Base-by-base conservation (phyloP, 2,113 vertebrate genomes). In the Copsychus sechellarum region DNA sequence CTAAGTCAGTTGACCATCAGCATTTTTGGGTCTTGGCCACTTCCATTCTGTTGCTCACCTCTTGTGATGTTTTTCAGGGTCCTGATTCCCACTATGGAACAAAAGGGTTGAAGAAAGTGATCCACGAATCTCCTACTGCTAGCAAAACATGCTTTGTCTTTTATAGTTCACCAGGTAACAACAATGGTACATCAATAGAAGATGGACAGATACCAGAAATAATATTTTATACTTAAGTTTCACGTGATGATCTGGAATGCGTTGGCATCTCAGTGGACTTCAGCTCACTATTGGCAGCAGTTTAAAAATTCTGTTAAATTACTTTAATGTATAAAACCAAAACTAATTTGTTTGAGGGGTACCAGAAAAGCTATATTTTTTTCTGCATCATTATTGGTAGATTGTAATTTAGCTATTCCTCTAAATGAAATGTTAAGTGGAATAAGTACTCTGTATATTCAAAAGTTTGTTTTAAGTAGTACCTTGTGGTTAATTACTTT, bases 151-250 rank as follows among this genome's bases (percentile, higher is more conserved):
- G 98, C 5, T 99, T 99, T 97, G 97, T 98, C 76, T 99, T 99
- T 94, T 99, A 98, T 87, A 99, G 98, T 78, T 99, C 99, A 47
- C 99, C 99, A 34, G 99, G 99, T 96, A 99, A 99, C 93, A 99
- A 99, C 92, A 99, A 99, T 8, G 99, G 99, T 67, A 99, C 99
- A 18, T 99, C 99, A 8, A 98, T 99, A 98, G 99, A 99, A 97
- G 99, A 99, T 38, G 99, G 99, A 83, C 99, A 99, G 88, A 99
- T 99, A 96, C 99, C 99, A 86, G 99, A 99, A 97, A 99, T 99
- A 84, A 99, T 99, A 96, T 99, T 99, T 97, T 99, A 99, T 92
- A 99, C 97, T 76, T 99, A 98, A 98, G 98, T 70, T 88, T 79
- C 88, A 81, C 31, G 8, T 38, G 36, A 31, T 74, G n/a, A 70